Percentiles rank a stretch among this genome's conserved stretches.
These are phyloP conservation scores for Chelonus insularis DNA, from an alignment of 1,140 invertebrate genomes.

Conservation along the genomic window DNA sequence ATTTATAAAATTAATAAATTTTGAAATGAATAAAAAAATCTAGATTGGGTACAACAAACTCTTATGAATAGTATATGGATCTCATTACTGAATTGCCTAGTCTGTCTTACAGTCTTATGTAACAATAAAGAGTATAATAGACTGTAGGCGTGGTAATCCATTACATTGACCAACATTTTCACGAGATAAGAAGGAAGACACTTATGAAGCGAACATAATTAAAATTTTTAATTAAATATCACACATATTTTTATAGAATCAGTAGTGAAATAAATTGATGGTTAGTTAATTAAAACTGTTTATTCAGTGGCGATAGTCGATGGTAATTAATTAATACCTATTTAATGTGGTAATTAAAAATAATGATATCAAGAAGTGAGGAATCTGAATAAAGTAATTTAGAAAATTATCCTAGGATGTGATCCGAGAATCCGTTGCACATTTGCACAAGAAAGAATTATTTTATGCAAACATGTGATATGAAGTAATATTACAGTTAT, in stretches of 20 bases:
- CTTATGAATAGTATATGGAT: too few relatives aligned
- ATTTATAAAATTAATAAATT: too few relatives aligned
- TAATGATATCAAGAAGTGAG: constrained; percentile 21
- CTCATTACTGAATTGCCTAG: too few relatives aligned
- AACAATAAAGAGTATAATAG: constrained; percentile 38
- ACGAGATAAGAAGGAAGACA: neutral
- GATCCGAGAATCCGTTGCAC: constrained; percentile 6
- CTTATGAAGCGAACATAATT: neutral
- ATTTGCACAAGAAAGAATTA: constrained; percentile 10
- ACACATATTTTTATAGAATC: too few relatives aligned
- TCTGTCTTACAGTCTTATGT: constrained; percentile 31
- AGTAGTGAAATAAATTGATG: too few relatives aligned
- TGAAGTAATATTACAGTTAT: constrained; percentile 16
- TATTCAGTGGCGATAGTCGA: too few relatives aligned
- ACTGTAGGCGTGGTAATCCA: constrained; percentile 38
- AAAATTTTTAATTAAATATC: too few relatives aligned
- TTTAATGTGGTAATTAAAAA: constrained; percentile 1
- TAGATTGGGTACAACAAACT: too few relatives aligned
- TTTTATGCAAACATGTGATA: neutral
- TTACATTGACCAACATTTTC: constrained; percentile 14
- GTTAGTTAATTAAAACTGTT: too few relatives aligned
- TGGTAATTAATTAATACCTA: constrained; percentile 4
- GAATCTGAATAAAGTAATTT: neutral
- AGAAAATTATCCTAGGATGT: constrained; percentile 18
- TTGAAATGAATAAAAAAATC: too few relatives aligned